Conservation (phyloP, 2,888 invertebrate species). For the Synanthedon formicaeformis region DNA sequence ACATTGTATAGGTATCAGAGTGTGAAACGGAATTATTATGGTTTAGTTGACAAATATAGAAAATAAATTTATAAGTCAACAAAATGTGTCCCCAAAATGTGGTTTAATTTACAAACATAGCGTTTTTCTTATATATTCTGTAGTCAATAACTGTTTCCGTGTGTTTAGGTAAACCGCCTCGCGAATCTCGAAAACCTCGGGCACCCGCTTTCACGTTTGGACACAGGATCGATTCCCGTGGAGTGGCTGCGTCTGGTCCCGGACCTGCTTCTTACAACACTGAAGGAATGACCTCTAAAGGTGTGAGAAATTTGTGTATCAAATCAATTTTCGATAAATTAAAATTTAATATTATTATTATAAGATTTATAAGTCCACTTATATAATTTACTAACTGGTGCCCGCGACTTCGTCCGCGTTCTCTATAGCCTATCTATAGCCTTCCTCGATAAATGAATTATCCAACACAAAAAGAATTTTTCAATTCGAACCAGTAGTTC, state of each 20-base stretch:
- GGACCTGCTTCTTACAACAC: constrained; percentile 93
- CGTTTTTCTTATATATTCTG: too few species aligned
- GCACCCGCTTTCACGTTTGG: constrained; percentile 89
- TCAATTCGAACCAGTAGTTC: too few species aligned
- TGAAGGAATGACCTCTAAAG: constrained; percentile 86
- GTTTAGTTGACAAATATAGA: neutral
- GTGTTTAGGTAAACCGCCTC: constrained; percentile 76
- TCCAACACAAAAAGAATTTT: too few species aligned
- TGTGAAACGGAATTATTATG: constrained; percentile 7
- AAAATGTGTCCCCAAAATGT: neutral
- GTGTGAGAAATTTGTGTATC: constrained; percentile 39
- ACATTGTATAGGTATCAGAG: constrained; percentile 19
- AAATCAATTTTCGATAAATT: neutral
- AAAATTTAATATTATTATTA: neutral
- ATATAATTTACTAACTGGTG: too few species aligned
- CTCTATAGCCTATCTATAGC: too few species aligned
- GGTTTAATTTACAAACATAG: neutral
- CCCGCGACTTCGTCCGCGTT: too few species aligned
- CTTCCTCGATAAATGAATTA: too few species aligned
- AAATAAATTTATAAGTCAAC: too few species aligned
- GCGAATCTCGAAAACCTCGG: constrained; percentile 81
- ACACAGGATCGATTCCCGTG: constrained; percentile 69
- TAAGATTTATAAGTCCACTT: neutral
- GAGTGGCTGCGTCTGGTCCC: constrained; percentile 76
- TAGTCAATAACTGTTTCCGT: too few species aligned